These are phyloP conservation scores for Orthosia gracilis DNA, from an alignment of 2,888 invertebrate genomes.

Conservation along the genomic window DNA sequence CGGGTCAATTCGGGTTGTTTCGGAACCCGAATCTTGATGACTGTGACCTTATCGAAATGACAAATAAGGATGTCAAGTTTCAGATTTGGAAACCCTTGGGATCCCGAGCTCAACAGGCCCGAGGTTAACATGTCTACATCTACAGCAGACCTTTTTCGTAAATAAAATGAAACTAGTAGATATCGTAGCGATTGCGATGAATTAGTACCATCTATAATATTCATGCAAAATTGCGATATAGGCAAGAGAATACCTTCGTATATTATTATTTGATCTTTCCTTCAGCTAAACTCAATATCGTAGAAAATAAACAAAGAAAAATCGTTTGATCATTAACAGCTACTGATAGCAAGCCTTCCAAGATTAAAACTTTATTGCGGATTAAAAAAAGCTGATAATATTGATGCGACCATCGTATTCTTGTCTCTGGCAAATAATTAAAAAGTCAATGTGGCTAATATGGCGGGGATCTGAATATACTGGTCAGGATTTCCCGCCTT, in stretches of 20 bases:
- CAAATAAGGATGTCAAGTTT: conserved; percentile 35
- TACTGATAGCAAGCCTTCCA: conserved; percentile 76
- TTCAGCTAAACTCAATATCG: conserved; percentile 64
- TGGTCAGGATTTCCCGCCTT: conserved; percentile 67
- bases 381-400: conserved; percentile 74
- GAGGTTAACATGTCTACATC: neutral
- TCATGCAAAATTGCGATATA: neutral
- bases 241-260: conserved; percentile 4
- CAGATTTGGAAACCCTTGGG: conserved; percentile 28
- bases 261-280: conserved; percentile 30
- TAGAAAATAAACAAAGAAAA: conserved; percentile 77
- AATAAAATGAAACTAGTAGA: conserved; percentile 29
- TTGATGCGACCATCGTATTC: conserved; percentile 63
- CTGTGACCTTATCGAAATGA: conserved; percentile 29
- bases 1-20: conserved; percentile 18
- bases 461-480: conserved; percentile 57
- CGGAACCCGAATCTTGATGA: conserved; percentile 10
- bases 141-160: conserved; percentile 23
- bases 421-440: conserved; percentile 55
- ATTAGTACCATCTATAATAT: neutral
- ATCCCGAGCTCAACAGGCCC: neutral
- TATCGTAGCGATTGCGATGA: conserved; percentile 3
- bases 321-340: conserved; percentile 75
- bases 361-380: conserved; percentile 83
- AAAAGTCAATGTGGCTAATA: conserved; percentile 35